phyloP scores from a whole-genome alignment of 2,113 vertebrate genomes.

The Lathamus discolor region DNA sequence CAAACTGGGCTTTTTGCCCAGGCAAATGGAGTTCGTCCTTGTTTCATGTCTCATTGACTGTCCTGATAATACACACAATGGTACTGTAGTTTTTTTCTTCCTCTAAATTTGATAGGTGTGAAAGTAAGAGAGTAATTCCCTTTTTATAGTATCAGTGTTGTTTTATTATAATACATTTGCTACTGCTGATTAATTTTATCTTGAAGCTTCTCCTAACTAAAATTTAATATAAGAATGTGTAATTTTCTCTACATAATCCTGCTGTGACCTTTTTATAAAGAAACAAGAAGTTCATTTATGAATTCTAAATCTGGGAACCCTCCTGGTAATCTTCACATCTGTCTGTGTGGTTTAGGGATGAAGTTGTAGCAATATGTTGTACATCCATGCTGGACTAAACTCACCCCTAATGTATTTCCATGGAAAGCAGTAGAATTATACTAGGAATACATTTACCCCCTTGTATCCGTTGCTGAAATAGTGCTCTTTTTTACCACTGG shows the following conservation, averaged over 20 bases:
- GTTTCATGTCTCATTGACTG: constrained; percentile 64
- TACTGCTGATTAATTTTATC: constrained; percentile 18
- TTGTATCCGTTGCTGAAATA: background rate
- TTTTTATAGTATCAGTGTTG: background rate
- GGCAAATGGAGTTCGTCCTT: constrained; percentile 71
- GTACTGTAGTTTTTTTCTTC: constrained; percentile 9
- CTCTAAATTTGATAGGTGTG: constrained; percentile 48
- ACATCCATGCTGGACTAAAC: background rate
- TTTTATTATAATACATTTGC: background rate
- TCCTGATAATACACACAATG: constrained; percentile 35
- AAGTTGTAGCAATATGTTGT: background rate
- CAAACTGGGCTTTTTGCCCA: constrained; percentile 71
- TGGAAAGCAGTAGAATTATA: background rate
- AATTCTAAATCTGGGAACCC: constrained; percentile 17
- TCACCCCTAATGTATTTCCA: background rate
- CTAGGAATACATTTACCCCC: background rate
- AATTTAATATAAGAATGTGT: background rate
- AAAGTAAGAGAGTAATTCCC: background rate
- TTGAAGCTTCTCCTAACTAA: background rate
- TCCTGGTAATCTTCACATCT: constrained; percentile 43
- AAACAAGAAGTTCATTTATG: constrained; percentile 23
- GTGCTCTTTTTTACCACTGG: background rate
- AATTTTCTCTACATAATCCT: constrained; percentile 38
- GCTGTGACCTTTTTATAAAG: background rate
- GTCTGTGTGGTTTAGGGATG: background rate